phyloP scores from a whole-genome alignment of 2,113 vertebrate genomes.

The Tonatia bakeri region DNA sequence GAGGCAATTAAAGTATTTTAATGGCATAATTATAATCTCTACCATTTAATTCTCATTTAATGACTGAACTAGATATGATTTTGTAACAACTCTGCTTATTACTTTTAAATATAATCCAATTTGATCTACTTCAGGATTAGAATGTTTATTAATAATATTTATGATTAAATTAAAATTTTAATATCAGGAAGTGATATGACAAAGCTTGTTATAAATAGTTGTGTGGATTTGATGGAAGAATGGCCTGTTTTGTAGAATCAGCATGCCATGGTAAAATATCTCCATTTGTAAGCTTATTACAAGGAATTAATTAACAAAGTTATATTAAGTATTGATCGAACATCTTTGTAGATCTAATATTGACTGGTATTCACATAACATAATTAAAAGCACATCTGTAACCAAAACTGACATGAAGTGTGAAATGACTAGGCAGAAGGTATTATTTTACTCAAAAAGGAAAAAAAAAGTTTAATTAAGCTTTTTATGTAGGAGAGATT shows the following conservation, averaged over 20 bases:
- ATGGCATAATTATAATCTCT: conserved; percentile 15
- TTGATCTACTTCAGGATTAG: conserved; percentile 28
- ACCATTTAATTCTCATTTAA: conserved; percentile 47
- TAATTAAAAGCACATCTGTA: conserved; percentile 57
- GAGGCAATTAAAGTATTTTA: conserved; percentile 61
- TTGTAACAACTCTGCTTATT: conserved; percentile 39
- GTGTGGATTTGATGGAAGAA: conserved; percentile 26
- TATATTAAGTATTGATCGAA: conserved; percentile 33
- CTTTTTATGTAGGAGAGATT: neutral
- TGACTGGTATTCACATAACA: conserved; percentile 42
- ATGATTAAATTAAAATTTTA: conserved; percentile 67
- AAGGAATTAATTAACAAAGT: conserved; percentile 70
- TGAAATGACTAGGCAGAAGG: conserved; percentile 13
- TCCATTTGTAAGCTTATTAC: conserved; percentile 61
- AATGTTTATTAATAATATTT: conserved; percentile 65
- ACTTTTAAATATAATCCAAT: conserved; percentile 48
- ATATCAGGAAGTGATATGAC: conserved; percentile 57
- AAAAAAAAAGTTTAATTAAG: neutral
- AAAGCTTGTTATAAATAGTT: conserved; percentile 60
- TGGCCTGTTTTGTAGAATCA: conserved; percentile 50
- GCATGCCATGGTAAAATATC: conserved; percentile 48
- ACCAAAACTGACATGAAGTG: neutral
- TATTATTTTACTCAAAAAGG: neutral
- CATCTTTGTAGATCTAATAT: conserved; percentile 34
- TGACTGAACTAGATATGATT: conserved; percentile 29